Evolutionary conservation across 2,113 vertebrate species (phyloP).

Genomic region (Tachycineta bicolor): DNA sequence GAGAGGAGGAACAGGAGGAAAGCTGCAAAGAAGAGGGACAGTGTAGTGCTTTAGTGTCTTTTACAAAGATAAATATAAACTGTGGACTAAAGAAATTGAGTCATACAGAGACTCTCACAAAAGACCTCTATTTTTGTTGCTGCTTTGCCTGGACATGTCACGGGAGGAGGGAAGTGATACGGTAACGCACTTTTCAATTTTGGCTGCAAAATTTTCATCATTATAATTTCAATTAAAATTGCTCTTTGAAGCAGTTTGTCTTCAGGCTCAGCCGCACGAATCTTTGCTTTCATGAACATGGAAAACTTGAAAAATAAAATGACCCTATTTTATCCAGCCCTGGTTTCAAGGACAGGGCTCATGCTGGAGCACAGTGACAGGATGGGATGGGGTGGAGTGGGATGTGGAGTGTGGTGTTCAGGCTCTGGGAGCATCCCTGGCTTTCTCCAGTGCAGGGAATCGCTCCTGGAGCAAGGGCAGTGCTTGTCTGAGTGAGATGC

Average conservation of each 20-base stretch:
- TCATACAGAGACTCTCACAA: background rate
- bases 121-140: background rate
- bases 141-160: background rate
- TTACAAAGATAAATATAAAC: background rate
- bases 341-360: background rate
- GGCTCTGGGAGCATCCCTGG: background rate
- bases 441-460: background rate
- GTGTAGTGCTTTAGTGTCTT: background rate
- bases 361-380: fast-evolving
- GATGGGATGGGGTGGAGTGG: background rate
- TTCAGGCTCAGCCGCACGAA: background rate
- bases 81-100: background rate
- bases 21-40: background rate
- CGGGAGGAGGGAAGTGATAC: background rate
- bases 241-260: slow-evolving; percentile 67
- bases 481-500: background rate
- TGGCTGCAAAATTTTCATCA: background rate
- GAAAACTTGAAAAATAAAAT: slow-evolving; percentile 25
- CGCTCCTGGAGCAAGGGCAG: background rate
- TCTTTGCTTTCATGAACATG: slow-evolving; percentile 2
- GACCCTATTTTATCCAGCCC: background rate
- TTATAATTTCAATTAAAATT: slow-evolving; percentile 72
- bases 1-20: background rate
- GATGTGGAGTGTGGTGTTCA: fast-evolving
- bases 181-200: background rate